phyloP scores from a whole-genome alignment of 2,888 invertebrate genomes.

The Acleris sparsana region DNA sequence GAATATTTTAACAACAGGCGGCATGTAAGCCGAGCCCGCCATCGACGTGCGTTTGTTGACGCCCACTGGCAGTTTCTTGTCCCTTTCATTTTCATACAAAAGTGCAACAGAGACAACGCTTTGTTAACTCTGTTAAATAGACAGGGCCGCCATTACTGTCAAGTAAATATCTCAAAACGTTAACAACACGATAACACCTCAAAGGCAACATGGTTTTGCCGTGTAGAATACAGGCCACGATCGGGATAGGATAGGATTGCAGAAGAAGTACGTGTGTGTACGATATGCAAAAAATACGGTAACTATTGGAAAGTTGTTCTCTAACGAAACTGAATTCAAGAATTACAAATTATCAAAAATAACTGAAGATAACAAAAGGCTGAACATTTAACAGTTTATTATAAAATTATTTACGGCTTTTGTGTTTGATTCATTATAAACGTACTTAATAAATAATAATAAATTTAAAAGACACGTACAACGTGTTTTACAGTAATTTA shows the following conservation, averaged over 20 bases:
- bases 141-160: no score
- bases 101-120: no score
- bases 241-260: constrained; percentile 2
- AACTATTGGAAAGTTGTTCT: constrained; percentile 9
- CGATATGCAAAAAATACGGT: not conserved
- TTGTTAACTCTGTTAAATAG: no score
- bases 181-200: no score
- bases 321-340: constrained; percentile 8
- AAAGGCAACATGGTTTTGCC: no score
- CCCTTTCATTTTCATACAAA: no score
- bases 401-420: constrained; percentile 78
- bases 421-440: constrained; percentile 79
- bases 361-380: constrained; percentile 68
- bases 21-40: no score
- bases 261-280: constrained; percentile 2
- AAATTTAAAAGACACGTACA: constrained; percentile 81
- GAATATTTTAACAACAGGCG: no score
- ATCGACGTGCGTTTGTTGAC: no score
- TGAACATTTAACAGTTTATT: constrained; percentile 78
- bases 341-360: constrained; percentile 37
- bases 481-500: constrained; percentile 81
- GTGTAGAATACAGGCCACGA: not conserved
- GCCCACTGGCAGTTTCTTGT: no score
- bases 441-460: constrained; percentile 78
- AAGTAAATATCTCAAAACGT: no score